phyloP scores from a whole-genome alignment of 2,797 vertebrate genomes.

The Holocentrus rufus region DNA sequence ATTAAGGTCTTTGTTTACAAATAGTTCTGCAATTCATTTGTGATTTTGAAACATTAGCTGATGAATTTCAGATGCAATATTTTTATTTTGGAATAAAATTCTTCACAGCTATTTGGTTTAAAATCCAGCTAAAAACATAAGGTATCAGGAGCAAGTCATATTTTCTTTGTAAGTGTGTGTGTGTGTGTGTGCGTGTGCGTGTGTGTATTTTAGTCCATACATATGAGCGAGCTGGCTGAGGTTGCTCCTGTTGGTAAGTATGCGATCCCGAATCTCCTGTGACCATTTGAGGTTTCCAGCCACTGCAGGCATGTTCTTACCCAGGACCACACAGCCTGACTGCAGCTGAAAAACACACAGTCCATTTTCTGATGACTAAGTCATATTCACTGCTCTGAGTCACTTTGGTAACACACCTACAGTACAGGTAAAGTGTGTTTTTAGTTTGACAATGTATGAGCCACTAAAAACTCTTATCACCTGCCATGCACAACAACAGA shows the following conservation, averaged over 20 bases:
- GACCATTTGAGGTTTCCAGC: constrained; percentile 85
- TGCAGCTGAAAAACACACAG: constrained; percentile 73
- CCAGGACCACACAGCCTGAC: constrained; percentile 68
- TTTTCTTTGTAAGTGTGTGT: not conserved
- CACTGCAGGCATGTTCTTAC: constrained; percentile 82
- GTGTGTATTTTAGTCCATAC: constrained; percentile 60
- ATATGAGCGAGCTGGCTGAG: constrained; percentile 76
- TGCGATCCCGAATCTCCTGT: constrained; percentile 78
- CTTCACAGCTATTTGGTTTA: too few relatives aligned
- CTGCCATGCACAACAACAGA: too few relatives aligned
- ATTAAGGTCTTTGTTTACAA: too few relatives aligned
- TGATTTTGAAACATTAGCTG: too few relatives aligned
- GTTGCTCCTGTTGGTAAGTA: constrained; percentile 76
- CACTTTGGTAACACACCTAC: not conserved
- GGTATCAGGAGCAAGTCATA: too few relatives aligned
- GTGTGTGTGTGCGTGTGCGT: not conserved
- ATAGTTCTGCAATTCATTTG: too few relatives aligned
- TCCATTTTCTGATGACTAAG: not conserved
- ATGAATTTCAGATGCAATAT: too few relatives aligned
- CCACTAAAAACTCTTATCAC: too few relatives aligned
- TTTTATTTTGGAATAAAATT: too few relatives aligned
- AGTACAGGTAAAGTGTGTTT: not conserved
- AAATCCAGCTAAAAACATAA: too few relatives aligned
- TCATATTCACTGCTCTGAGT: not conserved
- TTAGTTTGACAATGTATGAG: not conserved